These are phyloP conservation scores for Turritopsis rubra DNA, from an alignment of 30 jellyfish, hydroid and myxozoan species.

Conservation along the genomic window DNA sequence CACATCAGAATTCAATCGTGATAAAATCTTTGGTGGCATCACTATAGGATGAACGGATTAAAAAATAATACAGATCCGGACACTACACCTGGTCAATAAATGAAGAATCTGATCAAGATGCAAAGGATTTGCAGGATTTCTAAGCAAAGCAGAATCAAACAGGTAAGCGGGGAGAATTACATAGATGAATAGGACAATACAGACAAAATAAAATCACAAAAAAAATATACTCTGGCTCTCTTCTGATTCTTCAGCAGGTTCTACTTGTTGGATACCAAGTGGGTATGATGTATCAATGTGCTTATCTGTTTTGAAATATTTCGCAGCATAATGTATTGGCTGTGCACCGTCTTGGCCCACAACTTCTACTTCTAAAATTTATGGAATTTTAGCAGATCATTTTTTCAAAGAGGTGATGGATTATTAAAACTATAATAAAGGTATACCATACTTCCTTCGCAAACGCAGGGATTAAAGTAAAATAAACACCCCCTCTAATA, in stretches of 20 bases:
- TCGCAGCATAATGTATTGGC: constrained; percentile 67
- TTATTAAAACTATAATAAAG: neutral
- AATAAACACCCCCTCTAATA: too few species aligned
- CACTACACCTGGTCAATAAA: too few species aligned
- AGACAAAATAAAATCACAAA: neutral
- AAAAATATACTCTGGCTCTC: neutral
- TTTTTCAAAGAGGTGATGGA: neutral
- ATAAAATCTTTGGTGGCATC: neutral
- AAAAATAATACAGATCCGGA: too few species aligned
- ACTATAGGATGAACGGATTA: too few species aligned
- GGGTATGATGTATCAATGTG: constrained; percentile 1
- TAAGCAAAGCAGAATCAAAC: too few species aligned
- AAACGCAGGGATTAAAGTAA: too few species aligned
- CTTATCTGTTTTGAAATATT: constrained; percentile 28
- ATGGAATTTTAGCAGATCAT: neutral
- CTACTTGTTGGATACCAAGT: neutral
- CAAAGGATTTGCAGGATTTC: too few species aligned
- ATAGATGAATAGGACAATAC: too few species aligned
- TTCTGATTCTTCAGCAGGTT: constrained; percentile 4
- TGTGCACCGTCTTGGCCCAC: constrained; percentile 61
- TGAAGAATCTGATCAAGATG: too few species aligned
- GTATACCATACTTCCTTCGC: too few species aligned
- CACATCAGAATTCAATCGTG: neutral
- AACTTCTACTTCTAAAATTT: constrained; percentile 26
- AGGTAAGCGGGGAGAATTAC: too few species aligned